Evolutionary conservation across 2,113 vertebrate genomes (phyloP), one percentile per base, ranked within the genome.

Genomic region (Triplophysa rosa): DNA sequence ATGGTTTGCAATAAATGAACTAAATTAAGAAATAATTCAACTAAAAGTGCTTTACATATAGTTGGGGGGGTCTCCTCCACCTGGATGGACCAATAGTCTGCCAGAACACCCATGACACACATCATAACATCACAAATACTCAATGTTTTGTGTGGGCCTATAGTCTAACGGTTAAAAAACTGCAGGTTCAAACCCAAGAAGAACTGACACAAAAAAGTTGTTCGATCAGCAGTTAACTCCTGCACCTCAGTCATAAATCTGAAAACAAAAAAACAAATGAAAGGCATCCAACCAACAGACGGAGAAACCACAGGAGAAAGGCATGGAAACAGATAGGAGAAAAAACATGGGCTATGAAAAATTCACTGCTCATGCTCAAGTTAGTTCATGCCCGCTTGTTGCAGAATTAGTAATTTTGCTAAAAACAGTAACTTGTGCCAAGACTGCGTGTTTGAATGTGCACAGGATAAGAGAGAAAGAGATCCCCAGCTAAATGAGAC

Each of bases 361-460:
- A n/a, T 52, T 67, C 37, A 71, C n/a, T 66, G 61, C 47, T 64
- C 59, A 76, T 66, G 61, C 47, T 71, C 59, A 76, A 65, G 74
- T 77, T 77, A 66, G 74, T 65, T 66, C 62, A 52, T 77, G 74
- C 26, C 72, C 40, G 63, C 37, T 61, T 54, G 49, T 65, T 21
- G 47, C 61, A 65, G 61, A 77, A 65, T 77, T 65, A 65, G 26
- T 54, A 37, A 75, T 63, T 14, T 11, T 52, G 58, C 10, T 17
- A 33, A 45, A 77, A 65, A 66, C 47, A 33, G 17, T 54, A 9
- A 65, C 61, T 65, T 65, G 61, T 65, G 74, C 74, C 74, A 77
- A 65, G 64, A 26, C 59, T 62, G 21, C 74, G 23, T 54, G 74
- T 77, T 65, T 65, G 74, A 77, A 77, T 65, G 47, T 77, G 74